Percentiles rank a stretch among this genome's conserved stretches.
Conservation (phyloP, 2,797 vertebrate genomes). For the Silurus lanzhouensis region DNA sequence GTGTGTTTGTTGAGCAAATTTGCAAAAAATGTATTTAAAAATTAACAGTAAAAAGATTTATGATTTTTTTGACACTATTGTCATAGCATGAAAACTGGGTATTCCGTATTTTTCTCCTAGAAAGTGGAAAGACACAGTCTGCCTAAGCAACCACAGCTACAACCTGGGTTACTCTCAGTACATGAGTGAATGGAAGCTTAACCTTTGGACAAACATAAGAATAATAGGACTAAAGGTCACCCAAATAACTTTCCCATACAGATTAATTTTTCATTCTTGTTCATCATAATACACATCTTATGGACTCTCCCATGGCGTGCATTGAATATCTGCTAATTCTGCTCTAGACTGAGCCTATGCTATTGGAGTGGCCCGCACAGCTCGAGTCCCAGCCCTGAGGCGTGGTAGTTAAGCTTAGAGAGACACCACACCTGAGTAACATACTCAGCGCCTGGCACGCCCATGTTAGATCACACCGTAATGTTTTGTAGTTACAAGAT, state of each 20-base stretch:
- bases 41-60: no score
- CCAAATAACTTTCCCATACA: not conserved
- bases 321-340: not conserved
- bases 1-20: no score
- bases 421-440: constrained; percentile 26
- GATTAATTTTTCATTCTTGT: not conserved
- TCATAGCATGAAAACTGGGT: no score
- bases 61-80: no score
- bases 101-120: not conserved
- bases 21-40: no score
- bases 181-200: constrained; percentile 8
- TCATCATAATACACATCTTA: not conserved
- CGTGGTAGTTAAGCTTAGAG: constrained; percentile 29
- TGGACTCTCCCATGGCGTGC: not conserved
- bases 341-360: not conserved
- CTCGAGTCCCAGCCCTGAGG: constrained; percentile 45
- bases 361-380: constrained; percentile 29
- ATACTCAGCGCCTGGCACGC: constrained; percentile 26
- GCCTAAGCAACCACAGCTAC: not conserved
- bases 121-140: constrained; percentile 3
- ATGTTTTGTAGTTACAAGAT: constrained; percentile 31
- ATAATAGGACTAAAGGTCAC: not conserved
- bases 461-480: constrained; percentile 7
- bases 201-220: constrained; percentile 12
- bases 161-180: constrained; percentile 19